Base-by-base conservation (phyloP, 2,888 invertebrate genomes). In the Erebia ligea region DNA sequence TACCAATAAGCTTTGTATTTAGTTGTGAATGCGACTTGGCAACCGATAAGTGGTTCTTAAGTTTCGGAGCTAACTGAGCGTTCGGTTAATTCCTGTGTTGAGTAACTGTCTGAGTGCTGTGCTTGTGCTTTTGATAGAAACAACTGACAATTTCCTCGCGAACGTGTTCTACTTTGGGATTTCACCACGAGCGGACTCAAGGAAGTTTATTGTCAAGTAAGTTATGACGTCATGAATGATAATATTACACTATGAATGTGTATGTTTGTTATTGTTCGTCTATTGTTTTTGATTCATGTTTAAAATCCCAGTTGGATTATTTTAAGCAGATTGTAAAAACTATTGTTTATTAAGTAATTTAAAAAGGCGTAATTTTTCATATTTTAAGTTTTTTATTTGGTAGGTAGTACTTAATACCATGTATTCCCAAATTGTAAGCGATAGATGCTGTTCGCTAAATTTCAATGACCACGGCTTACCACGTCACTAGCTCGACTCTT, bases 161-260 rank as follows among this genome's bases (percentile, higher is more conserved):
- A 89, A 88, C 90, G 90, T 91, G 92, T 90, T 88, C 87, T 89
- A 87, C 86, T 87, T 91, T 89, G 81, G 91, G 91, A 92, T 91
- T 93, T 92, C 92, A 93, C 84, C 92, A 93, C 92, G 92, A 93
- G 91, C 90, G 92, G 93, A 91, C 89, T 93, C 83, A 92, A 93
- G 91, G 92, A 92, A 91, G 83, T 92, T 85, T 93, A 93, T 88
- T 87, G 93, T 85, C 92, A 89, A 90, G 92, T 93, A 83, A 91
- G 93, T 91, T 82, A 25, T 70, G 68, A 67, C 70, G 68, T 70
- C 75, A 73, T 57, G 54, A 63, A 50, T 59, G 48, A 50, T 48
- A 15, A 42, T 66, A 61, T 40, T 59, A 59, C 67, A 56, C 68
- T 56, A 45, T 13, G 11, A 9, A 50, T 54, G 4, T 6, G 8